Conservation (phyloP, 2,888 invertebrate species). For the Pachycephus smyrnensis region DNA sequence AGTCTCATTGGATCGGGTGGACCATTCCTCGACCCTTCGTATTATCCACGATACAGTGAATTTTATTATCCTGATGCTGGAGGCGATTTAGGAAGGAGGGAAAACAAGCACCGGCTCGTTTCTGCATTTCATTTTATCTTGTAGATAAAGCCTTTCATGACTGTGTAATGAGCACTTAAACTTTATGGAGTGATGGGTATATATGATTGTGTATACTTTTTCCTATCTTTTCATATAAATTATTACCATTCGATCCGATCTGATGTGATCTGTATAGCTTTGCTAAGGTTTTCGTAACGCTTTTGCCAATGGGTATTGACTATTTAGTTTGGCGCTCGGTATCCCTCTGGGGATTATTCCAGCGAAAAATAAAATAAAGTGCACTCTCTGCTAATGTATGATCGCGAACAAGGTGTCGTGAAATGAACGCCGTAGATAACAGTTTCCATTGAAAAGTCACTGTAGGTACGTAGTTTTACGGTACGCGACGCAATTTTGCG, state of each 20-base stretch:
- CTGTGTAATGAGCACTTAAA: background rate
- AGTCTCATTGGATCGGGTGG: background rate
- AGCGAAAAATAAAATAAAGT: background rate
- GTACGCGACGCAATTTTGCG: constrained; percentile 16
- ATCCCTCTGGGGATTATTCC: background rate
- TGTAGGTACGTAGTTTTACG: background rate
- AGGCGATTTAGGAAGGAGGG: background rate
- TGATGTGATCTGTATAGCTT: background rate
- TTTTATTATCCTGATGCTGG: background rate
- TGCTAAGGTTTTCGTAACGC: background rate
- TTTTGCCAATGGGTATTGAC: background rate
- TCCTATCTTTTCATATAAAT: background rate
- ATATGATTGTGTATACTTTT: background rate
- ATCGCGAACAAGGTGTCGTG: background rate
- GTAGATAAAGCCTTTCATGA: background rate
- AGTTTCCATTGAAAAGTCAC: background rate
- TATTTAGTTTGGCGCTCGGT: background rate
- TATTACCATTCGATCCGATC: background rate
- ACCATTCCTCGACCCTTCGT: background rate
- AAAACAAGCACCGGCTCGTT: background rate
- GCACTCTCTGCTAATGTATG: background rate
- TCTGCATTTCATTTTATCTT: background rate
- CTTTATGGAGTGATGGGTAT: background rate
- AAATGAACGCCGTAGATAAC: background rate
- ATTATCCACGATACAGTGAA: background rate